phyloP scores from a whole-genome alignment of 2,797 vertebrate species.

The Peromyscus eremicus region DNA sequence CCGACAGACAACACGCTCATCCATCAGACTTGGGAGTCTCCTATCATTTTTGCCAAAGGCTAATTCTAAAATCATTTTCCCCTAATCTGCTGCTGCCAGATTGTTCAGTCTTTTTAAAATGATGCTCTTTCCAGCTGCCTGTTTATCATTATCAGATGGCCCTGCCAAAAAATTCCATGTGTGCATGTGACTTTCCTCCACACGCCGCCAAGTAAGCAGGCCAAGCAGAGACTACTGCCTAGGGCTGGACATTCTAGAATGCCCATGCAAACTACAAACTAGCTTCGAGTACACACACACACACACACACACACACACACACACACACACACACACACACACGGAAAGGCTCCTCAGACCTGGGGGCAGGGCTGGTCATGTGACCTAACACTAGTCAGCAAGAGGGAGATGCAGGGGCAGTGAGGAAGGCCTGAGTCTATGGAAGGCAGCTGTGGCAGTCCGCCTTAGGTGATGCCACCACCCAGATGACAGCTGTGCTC shows the following conservation, averaged over 20 bases:
- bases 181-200: neutral
- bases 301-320: neutral
- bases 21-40: slow-evolving; percentile 6
- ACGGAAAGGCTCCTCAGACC: neutral
- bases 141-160: slow-evolving; percentile 32
- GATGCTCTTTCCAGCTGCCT: slow-evolving; percentile 40
- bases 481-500: neutral
- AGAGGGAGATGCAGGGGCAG: neutral
- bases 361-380: neutral
- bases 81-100: neutral
- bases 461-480: neutral
- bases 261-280: neutral
- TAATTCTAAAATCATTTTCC: slow-evolving; percentile 35
- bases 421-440: neutral
- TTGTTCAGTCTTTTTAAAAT: neutral
- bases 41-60: slow-evolving; percentile 15
- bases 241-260: neutral
- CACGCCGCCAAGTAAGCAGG: neutral
- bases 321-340: neutral
- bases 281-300: neutral
- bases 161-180: neutral
- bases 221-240: neutral
- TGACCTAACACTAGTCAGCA: neutral
- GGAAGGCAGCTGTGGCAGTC: neutral
- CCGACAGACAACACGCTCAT: neutral